Base-by-base conservation (phyloP, 2,797 vertebrate genomes). In the Glyptemys insculpta region DNA sequence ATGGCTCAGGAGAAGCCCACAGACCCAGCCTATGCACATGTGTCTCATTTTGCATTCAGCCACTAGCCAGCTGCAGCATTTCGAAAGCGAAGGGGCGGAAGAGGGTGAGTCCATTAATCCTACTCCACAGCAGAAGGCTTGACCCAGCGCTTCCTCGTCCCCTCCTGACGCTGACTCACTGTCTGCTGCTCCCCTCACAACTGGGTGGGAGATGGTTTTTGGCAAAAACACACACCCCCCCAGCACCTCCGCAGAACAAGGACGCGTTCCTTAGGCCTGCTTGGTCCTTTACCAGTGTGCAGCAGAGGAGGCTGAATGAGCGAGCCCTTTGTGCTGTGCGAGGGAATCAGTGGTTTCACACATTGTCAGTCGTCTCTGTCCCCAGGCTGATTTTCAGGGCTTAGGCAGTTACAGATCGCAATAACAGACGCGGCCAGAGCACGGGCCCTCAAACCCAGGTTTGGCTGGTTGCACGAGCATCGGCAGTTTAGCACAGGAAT, bases 1-100 rank as follows among this genome's bases (percentile, higher is more conserved):
- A 44, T 62, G 86, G 82, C 65, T 81, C 59, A 1, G 0, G 47
- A 90, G 83, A 41, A 29, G 1, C n/a, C 5, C 0, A 0, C 49
- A 54, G 47, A 53, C 25, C 3, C 0, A 3, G 19, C 34, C 4
- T 5, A 41, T 68, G 44, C 76, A 37, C 0, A 0, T 14, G 78
- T 23, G 44, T 86, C 94, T 87, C 68, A 1, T 27, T 49, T 27
- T 79, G 37, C 86, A 53, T 0, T 0, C 34, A 87, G 85, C 56
- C 41, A 18, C 23, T 50, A 25, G 79, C 59, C 76, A 94, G 83
- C 81, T 91, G 92, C 92, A 89, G 49, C 5, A 0, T 23, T 74
- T 0, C 0, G 7, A 50, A 65, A 59, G 23, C 34, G 37, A 81
- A 86, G 27, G 7, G 16, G 19, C 16, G 47, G 81, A 50, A 18